Percentiles rank a stretch among this genome's conserved stretches.
These are phyloP conservation scores for Electrophaes corylata DNA, from an alignment of 2,888 invertebrate species.

Conservation along the genomic window DNA sequence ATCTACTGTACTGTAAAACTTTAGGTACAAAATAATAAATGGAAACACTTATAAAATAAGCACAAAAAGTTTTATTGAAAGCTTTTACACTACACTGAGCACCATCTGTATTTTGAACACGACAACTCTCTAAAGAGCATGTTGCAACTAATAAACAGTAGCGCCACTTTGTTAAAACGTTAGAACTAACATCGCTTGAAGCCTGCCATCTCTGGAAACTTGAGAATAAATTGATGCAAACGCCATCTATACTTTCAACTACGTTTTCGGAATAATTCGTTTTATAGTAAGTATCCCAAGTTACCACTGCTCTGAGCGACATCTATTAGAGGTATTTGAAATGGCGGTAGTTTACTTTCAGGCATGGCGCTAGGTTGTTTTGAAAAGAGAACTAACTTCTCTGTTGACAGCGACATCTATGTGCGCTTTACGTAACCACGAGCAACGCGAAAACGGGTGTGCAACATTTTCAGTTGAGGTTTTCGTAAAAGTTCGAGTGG, in stretches of 20 bases:
- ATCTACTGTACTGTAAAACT: no score
- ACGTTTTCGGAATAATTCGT: no score
- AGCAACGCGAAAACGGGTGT: not conserved
- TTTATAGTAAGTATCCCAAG: no score
- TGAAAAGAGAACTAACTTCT: conserved; percentile 5
- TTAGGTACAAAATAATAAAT: no score
- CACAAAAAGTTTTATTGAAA: not conserved
- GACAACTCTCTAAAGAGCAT: not conserved
- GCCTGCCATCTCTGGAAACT: not conserved
- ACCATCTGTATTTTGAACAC: conserved; percentile 2
- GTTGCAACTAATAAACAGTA: not conserved
- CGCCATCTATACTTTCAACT: no score
- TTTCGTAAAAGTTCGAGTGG: not conserved
- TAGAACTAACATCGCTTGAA: not conserved
- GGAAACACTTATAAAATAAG: no score
- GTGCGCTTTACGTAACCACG: not conserved
- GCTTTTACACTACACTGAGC: not conserved
- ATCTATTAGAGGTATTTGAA: conserved; percentile 7
- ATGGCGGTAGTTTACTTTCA: not conserved
- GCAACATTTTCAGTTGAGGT: not conserved
- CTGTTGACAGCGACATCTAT: conserved; percentile 25
- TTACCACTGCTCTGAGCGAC: not conserved
- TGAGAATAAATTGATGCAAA: no score
- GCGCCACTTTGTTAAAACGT: not conserved
- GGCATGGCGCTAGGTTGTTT: not conserved